Evolutionary conservation across 2,113 vertebrate species (phyloP).

Genomic region (Zosterops lateralis): DNA sequence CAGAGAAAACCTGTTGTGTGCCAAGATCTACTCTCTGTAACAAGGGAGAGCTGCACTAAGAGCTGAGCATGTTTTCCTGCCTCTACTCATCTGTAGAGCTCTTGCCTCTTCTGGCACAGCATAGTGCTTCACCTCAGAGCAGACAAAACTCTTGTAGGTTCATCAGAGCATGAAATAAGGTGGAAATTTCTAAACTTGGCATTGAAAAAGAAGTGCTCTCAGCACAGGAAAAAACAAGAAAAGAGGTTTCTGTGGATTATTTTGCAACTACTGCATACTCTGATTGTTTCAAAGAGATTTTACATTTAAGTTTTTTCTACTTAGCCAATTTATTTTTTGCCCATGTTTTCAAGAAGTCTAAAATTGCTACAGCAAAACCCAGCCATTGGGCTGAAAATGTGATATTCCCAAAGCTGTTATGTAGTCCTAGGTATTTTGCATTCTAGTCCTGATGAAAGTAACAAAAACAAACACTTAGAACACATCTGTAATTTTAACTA

Average conservation of each 20-base stretch:
- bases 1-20: background rate
- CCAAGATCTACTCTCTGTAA: background rate
- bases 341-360: background rate
- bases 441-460: background rate
- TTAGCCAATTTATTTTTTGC: background rate
- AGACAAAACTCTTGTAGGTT: background rate
- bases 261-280: background rate
- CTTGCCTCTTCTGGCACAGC: background rate
- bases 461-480: conserved; percentile 47
- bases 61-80: background rate
- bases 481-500: background rate
- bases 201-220: background rate
- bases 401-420: conserved; percentile 56
- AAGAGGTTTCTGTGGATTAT: background rate
- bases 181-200: background rate
- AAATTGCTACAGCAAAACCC: background rate
- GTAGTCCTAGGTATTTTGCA: conserved; percentile 33
- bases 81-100: background rate
- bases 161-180: background rate
- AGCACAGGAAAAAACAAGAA: background rate
- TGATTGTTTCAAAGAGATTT: background rate
- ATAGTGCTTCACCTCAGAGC: background rate
- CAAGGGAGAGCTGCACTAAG: background rate
- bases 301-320: background rate
- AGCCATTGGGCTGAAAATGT: conserved; percentile 19